These are phyloP conservation scores for Minunthozetes semirufus DNA, from an alignment of 2,888 invertebrate species.

Conservation along the genomic window DNA sequence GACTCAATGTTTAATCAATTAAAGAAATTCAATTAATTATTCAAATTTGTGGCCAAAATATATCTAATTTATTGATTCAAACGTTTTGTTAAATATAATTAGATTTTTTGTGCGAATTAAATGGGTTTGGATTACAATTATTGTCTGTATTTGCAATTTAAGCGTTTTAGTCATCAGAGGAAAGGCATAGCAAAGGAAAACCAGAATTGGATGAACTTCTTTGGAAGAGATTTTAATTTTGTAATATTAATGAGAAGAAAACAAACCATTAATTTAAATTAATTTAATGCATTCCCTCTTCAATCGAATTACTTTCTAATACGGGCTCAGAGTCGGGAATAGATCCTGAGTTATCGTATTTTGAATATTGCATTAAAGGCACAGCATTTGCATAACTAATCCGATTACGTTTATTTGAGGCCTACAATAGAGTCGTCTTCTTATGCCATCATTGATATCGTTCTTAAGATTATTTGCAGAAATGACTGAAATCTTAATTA, in stretches of 20 bases:
- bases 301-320: not conserved
- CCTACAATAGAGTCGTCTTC: constrained; percentile 12
- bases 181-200: too few species aligned
- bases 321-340: not conserved
- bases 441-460: not conserved
- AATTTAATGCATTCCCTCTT: not conserved
- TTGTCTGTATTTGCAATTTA: too few species aligned
- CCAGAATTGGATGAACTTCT: not conserved
- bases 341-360: not conserved
- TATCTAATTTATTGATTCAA: too few species aligned
- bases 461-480: constrained; percentile 8
- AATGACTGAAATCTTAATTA: constrained; percentile 28
- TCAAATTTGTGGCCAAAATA: too few species aligned
- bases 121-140: too few species aligned
- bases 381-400: constrained; percentile 26
- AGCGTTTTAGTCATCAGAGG: too few species aligned
- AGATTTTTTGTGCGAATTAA: too few species aligned
- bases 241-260: constrained; percentile 22
- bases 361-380: not conserved
- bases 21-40: too few species aligned
- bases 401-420: constrained; percentile 11
- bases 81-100: too few species aligned
- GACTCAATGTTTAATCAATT: too few species aligned
- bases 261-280: constrained; percentile 29
- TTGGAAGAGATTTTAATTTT: not conserved